Evolutionary conservation across 92 coral and sea anemone species (phyloP).

Genomic region (Siderastrea radians): DNA sequence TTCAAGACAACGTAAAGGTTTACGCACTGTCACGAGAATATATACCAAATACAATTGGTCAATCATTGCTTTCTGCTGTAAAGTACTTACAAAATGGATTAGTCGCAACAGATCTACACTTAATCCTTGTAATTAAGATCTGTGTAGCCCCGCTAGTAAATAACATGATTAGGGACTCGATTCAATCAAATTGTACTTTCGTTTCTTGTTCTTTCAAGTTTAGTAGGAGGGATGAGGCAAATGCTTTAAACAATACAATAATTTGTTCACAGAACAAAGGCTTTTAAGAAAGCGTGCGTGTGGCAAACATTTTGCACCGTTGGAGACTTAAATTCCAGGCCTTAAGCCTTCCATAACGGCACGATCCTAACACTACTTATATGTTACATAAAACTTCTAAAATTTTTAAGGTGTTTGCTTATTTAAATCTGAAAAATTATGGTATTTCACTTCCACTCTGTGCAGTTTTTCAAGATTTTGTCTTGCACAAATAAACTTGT

Average conservation of each 20-base stretch:
- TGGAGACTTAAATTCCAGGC: constrained; percentile 28
- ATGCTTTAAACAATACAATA: background rate
- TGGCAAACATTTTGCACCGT: background rate
- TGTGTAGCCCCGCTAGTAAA: background rate
- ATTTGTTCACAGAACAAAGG: constrained; percentile 4
- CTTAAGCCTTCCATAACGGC: constrained; percentile 14
- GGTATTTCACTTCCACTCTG: background rate
- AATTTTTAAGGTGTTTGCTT: too few relatives aligned
- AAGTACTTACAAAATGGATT: constrained; percentile 23
- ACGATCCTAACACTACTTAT: background rate
- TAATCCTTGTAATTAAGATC: constrained; percentile 10
- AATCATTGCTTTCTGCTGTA: background rate
- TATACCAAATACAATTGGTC: background rate
- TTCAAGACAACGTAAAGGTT: background rate
- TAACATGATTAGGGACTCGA: background rate
- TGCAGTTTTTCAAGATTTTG: background rate
- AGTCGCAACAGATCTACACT: background rate
- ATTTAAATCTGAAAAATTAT: background rate
- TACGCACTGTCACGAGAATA: background rate
- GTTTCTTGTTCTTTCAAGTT: background rate
- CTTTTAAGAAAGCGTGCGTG: constrained; percentile 27
- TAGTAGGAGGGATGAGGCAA: background rate
- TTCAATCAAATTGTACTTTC: constrained; percentile 4
- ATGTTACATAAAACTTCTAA: background rate
- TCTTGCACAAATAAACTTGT: constrained; percentile 5